These are phyloP conservation scores for Pomacea canaliculata DNA, from an alignment of 2,888 invertebrate genomes.

Conservation along the genomic window DNA sequence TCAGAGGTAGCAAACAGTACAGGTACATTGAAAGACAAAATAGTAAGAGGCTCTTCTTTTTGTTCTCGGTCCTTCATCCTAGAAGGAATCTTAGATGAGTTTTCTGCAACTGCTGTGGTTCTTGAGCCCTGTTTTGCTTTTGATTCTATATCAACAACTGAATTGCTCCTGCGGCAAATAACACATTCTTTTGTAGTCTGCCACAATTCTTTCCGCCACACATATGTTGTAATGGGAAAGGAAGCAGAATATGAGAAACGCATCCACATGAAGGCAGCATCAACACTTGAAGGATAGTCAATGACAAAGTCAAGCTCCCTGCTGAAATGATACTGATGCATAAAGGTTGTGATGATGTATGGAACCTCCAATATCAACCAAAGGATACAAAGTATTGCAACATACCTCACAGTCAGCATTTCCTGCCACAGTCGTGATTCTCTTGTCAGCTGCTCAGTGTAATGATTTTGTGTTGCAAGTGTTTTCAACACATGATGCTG, in stretches of 20 bases:
- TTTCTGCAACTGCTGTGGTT: constrained; percentile 13
- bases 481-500: constrained; percentile 41
- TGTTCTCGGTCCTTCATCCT: constrained; percentile 31
- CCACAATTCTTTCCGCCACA: constrained; percentile 61
- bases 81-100: constrained; percentile 23
- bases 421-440: constrained; percentile 42
- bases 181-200: constrained; percentile 57
- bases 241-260: constrained; percentile 55
- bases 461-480: constrained; percentile 45
- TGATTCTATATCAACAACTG: constrained; percentile 52
- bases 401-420: constrained; percentile 46
- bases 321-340: constrained; percentile 46
- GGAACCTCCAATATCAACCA: constrained; percentile 60
- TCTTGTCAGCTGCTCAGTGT: constrained; percentile 40
- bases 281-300: constrained; percentile 54
- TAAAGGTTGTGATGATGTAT: constrained; percentile 47
- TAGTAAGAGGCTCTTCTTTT: constrained; percentile 34
- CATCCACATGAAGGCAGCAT: constrained; percentile 59
- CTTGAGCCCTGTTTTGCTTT: constrained; percentile 25
- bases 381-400: constrained; percentile 46
- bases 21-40: constrained; percentile 53
- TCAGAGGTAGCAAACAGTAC: constrained; percentile 64
- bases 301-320: constrained; percentile 27
- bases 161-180: constrained; percentile 60
- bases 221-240: constrained; percentile 55